Evolutionary conservation across 2,797 vertebrate genomes (phyloP).

Genomic region (Onychomys leucogaster): DNA sequence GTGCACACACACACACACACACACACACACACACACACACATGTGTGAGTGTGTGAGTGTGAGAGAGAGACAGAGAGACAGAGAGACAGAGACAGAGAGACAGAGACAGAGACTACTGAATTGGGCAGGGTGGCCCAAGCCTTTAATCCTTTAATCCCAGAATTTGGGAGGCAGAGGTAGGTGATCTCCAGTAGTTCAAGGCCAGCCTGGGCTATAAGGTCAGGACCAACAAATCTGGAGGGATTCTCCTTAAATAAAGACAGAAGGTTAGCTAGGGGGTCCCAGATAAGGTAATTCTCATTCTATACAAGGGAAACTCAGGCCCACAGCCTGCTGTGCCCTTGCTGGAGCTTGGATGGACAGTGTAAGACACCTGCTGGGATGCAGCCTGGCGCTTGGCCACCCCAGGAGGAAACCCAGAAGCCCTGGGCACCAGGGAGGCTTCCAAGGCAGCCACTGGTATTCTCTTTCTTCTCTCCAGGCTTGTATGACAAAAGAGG

Average conservation of each 20-base stretch:
- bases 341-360: background rate
- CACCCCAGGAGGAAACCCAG: background rate
- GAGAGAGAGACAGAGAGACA: background rate
- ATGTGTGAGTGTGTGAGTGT: too few species aligned
- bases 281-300: too few species aligned
- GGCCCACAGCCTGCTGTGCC: background rate
- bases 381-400: background rate
- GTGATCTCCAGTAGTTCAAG: background rate
- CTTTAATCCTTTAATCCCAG: background rate
- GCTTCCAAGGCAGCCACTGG: background rate
- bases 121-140: rapidly evolving
- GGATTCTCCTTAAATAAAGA: background rate
- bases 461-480: slow-evolving; percentile 73
- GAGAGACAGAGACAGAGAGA: too few species aligned
- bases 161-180: background rate
- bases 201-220: background rate
- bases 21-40: too few species aligned
- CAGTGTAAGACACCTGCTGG: background rate
- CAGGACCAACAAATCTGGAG: too few species aligned
- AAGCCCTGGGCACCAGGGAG: background rate
- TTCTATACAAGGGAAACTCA: background rate
- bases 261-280: background rate
- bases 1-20: background rate
- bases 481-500: slow-evolving; percentile 66
- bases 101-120: background rate